Evolutionary conservation across 64 coral and sea anemone genomes (phyloP), one percentile per base, ranked within the genome.

Genomic region (Dendronephthya gigantea): DNA sequence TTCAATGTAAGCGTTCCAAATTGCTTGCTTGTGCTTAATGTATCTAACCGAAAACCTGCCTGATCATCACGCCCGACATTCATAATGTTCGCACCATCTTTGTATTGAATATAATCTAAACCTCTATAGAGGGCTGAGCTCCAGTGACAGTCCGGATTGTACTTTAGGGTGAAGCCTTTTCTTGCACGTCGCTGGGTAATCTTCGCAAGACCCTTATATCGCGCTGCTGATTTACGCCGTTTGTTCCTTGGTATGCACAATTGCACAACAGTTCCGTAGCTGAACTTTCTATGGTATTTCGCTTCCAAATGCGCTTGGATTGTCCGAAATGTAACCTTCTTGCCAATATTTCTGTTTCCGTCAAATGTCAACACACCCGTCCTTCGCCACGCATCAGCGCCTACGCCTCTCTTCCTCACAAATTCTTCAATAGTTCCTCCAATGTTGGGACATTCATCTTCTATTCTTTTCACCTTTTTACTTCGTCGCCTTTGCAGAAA

Each of bases 71-170:
- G 14, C 58, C 19, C 58, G 14, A 22, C 19, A 30, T 66, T 22
- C 58, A 66, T 66, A 8, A 30, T 66, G 58, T 22, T 3, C 58
- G 3, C 58, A 66, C 91, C 91, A 83, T 90, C 84, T 19, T 43
- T 84, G 4, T 52, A 62, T 17, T 93, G 88, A 0, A 90, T 4
- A n/a, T 19, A 34, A 55, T 93, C 84, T 30, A 66, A 30, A 5
- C 14, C 58, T n/a, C 14, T 4, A 66, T 66, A 66, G 58, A 66
- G 29, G 14, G 58, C 58, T n/a, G 58, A 66, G 5, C 19, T n/a
- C 58, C 58, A 6, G 58, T 66, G 58, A 22, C 29, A 4, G 29
- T 66, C 58, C 29, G 58, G 58, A 17, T 66, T 66, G 58, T 66
- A 66, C 14, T 30, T 66, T 66, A 66, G 5, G 19, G 58, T 66